phyloP scores from a whole-genome alignment of 2,113 vertebrate species.

The Ophiodon elongatus region DNA sequence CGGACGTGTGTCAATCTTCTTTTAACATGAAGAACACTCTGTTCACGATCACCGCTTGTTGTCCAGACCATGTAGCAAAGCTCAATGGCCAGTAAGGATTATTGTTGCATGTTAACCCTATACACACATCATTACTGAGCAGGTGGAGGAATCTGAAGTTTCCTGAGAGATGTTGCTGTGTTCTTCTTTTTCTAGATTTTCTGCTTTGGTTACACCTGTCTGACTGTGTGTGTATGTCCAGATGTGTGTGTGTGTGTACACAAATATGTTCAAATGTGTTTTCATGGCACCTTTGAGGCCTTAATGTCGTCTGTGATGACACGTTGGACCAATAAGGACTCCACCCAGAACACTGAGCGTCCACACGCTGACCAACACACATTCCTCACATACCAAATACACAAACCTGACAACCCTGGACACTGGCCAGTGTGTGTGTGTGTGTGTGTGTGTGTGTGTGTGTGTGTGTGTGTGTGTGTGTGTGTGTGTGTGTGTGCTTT shows the following conservation, averaged over 20 bases:
- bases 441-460: constrained; percentile 26
- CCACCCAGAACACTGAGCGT: constrained; percentile 51
- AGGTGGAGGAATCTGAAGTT: constrained; percentile 13
- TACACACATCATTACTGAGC: constrained; percentile 27
- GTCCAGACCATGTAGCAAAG: background rate
- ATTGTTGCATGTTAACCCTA: background rate
- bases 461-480: constrained; percentile 54
- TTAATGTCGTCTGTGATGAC: constrained; percentile 62
- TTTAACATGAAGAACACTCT: background rate
- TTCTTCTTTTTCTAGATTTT: background rate
- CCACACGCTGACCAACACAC: constrained; percentile 51
- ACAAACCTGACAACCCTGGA: constrained; percentile 68
- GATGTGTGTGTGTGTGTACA: background rate
- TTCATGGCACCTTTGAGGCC: constrained; percentile 21
- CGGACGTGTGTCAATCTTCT: background rate
- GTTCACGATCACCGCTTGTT: background rate
- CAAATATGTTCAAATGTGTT: constrained; percentile 1
- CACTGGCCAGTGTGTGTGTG: constrained; percentile 38
- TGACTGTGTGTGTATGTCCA: background rate
- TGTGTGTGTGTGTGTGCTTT: constrained; percentile 44
- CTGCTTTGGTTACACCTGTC: constrained; percentile 21
- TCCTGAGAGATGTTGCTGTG: background rate
- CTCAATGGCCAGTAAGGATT: background rate
- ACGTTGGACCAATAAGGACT: constrained; percentile 63
- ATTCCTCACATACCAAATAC: constrained; percentile 76